These are phyloP conservation scores for Selenia dentaria DNA, from an alignment of 2,888 invertebrate species.

Conservation along the genomic window DNA sequence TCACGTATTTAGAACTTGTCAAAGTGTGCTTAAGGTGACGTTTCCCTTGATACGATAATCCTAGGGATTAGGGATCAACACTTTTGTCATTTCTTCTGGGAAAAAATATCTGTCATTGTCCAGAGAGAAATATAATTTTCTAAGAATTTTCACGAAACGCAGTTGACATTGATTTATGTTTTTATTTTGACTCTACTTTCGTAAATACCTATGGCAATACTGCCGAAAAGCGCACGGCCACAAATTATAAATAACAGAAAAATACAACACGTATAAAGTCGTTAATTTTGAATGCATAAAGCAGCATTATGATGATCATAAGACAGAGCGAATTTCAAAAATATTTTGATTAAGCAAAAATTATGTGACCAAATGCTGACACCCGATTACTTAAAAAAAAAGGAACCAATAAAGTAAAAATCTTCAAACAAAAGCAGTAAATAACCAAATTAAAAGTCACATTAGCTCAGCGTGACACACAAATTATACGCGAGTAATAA, in stretches of 20 bases:
- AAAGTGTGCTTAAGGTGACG: constrained; percentile 55
- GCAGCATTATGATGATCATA: constrained; percentile 18
- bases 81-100: constrained; percentile 56
- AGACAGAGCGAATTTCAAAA: constrained; percentile 23
- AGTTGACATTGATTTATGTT: constrained; percentile 19
- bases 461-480: constrained; percentile 55
- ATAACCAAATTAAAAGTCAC: constrained; percentile 65
- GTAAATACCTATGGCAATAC: constrained; percentile 10
- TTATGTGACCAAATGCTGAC: constrained; percentile 23
- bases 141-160: constrained; percentile 30
- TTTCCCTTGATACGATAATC: constrained; percentile 69
- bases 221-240: constrained; percentile 1
- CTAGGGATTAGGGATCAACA: constrained; percentile 58
- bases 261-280: constrained; percentile 9
- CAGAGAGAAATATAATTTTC: constrained; percentile 44
- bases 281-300: constrained; percentile 19
- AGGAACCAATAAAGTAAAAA: constrained; percentile 26
- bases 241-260: constrained; percentile 19
- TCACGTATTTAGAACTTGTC: constrained; percentile 68
- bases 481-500: constrained; percentile 65
- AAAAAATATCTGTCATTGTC: constrained; percentile 61
- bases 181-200: constrained; percentile 22
- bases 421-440: constrained; percentile 67
- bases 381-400: constrained; percentile 20
- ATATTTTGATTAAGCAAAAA: constrained; percentile 35